Base-by-base conservation (phyloP, 2,797 vertebrate genomes). In the Tapirus indicus region DNA sequence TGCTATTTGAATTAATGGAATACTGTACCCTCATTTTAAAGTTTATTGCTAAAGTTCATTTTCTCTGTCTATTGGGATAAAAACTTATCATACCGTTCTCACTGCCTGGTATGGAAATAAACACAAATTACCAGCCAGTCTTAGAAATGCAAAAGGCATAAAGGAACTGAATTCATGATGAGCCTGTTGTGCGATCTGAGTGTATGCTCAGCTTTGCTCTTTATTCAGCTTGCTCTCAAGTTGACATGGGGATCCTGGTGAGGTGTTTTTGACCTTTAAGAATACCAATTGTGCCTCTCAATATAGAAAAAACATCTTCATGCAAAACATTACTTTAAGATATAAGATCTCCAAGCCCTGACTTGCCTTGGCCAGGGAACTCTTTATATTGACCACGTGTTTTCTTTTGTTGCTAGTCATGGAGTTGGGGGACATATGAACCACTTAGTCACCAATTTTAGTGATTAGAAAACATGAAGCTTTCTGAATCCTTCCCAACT, bases 11-110 rank as follows among this genome's bases (percentile, higher is more conserved):
- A 80, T 72, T 84, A 74, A 71, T 91, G 12, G 7, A 80, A 82
- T 79, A 52, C 3, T 77, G 10, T 25, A 80, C 3, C 58, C 6
- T 95, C 20, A 64, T 52, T 88, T 84, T 64, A 92, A 91, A 88
- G 27, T 91, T 66, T 75, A 69, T 52, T 77, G 12, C 68, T 86
- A 23, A 95, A 74, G 8, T 85, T 91, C 35, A 91, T 82, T 95
- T 88, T 84, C 7, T 62, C 88, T 80, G 68, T 68, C 38, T 49
- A 21, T 23, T 88, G 25, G 21, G 44, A 60, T 5, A 91, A 80
- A 90, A 74, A 68, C 13, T 41, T 54, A 41, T 18, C 14, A 68
- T 87, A 38, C 25, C 49, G 13, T 1, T 83, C 20, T 78, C 58
- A 58, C 21, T 66, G 21, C 16, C 13, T 71, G 72, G 23, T 52